These are phyloP conservation scores for Sylvia atricapilla DNA, from an alignment of 2,113 vertebrate genomes.

Conservation along the genomic window DNA sequence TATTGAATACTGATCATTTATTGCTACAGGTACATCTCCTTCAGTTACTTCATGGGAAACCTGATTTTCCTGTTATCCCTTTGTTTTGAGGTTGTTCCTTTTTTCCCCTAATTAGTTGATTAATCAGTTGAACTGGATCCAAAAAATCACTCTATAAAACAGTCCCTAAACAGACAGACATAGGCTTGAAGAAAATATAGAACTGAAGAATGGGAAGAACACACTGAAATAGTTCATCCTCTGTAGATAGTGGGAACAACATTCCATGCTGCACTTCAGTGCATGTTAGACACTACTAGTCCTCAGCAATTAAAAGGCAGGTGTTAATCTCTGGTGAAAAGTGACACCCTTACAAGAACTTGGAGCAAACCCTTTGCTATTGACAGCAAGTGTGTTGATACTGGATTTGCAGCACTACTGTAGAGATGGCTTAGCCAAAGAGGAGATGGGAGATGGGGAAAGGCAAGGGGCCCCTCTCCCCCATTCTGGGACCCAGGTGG, in stretches of 20 bases:
- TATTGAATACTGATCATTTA: not conserved
- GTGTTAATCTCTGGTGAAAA: not conserved
- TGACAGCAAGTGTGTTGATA: rapidly evolving
- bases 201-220: not conserved
- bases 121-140: not conserved
- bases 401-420: not conserved
- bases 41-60: not conserved
- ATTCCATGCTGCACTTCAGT: rapidly evolving
- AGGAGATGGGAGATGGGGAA: not conserved
- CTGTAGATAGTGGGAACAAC: not conserved
- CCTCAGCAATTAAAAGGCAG: not conserved
- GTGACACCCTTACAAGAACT: not conserved
- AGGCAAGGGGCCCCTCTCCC: not conserved
- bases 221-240: not conserved
- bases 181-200: not conserved
- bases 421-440: not conserved
- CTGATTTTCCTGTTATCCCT: not conserved
- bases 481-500: rapidly evolving
- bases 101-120: not conserved
- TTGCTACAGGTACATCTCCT: rapidly evolving
- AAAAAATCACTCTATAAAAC: not conserved
- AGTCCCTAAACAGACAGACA: not conserved
- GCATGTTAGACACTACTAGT: not conserved
- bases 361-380: not conserved
- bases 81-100: not conserved